phyloP scores from a whole-genome alignment of 2,113 vertebrate genomes.

The Cacatua alba region DNA sequence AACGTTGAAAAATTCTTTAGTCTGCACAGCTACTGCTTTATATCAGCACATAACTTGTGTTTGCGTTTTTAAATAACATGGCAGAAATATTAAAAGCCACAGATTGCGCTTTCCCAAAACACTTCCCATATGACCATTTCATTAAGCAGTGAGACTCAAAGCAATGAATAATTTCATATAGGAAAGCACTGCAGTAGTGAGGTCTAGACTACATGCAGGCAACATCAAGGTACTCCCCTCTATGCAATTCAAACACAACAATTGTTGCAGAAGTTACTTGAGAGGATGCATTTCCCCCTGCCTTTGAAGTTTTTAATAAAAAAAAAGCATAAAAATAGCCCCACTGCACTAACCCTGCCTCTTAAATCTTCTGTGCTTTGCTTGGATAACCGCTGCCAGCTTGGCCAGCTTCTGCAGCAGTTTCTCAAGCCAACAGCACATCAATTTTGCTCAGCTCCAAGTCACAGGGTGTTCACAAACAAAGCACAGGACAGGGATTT shows the following conservation, averaged over 20 bases:
- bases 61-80: not conserved
- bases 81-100: not conserved
- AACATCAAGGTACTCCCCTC: not conserved
- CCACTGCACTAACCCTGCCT: conserved; percentile 57
- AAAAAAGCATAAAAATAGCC: conserved; percentile 63
- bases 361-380: conserved; percentile 65
- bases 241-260: not conserved
- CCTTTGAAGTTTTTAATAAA: conserved; percentile 59
- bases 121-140: not conserved
- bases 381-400: conserved; percentile 43
- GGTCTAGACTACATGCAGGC: not conserved
- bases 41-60: not conserved
- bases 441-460: conserved; percentile 64
- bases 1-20: not conserved
- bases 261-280: conserved; percentile 28
- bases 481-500: conserved; percentile 54
- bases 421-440: conserved; percentile 66
- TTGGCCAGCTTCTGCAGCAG: conserved; percentile 62
- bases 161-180: not conserved
- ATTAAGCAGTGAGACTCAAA: not conserved
- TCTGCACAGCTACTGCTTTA: not conserved
- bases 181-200: not conserved
- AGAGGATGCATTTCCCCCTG: not conserved
- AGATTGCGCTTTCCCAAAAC: not conserved
- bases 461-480: conserved; percentile 71